Percentiles rank a stretch among this genome's conserved stretches.
These are phyloP conservation scores for Cosmopolites sordidus DNA, from an alignment of 2,888 invertebrate genomes.

Conservation along the genomic window DNA sequence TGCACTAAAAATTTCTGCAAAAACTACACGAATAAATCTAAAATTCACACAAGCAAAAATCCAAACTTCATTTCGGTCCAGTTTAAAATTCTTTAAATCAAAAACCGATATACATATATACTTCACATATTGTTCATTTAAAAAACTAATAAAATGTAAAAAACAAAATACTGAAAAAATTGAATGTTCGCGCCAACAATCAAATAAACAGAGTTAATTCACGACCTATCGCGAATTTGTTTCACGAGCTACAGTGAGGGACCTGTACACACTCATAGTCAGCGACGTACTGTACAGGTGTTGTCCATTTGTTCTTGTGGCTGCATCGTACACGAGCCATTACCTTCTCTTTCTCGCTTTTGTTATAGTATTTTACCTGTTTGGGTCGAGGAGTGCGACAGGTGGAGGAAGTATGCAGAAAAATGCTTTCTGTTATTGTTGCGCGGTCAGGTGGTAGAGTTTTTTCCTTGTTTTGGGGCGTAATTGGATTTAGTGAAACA, in stretches of 20 bases:
- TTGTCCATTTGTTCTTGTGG: slow-evolving; percentile 20
- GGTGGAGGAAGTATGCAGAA: slow-evolving; percentile 26
- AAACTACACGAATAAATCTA: background rate
- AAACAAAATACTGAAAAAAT: background rate
- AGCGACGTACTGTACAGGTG: slow-evolving; percentile 22
- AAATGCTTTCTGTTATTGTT: slow-evolving; percentile 7
- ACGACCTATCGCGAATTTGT: slow-evolving; percentile 1
- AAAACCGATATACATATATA: background rate
- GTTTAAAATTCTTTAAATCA: background rate
- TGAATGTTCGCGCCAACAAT: slow-evolving; percentile 16
- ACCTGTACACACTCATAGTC: slow-evolving; percentile 12
- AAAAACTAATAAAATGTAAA: no score
- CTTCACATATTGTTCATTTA: no score
- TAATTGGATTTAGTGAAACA: no score
- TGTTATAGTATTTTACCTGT: slow-evolving; percentile 22
- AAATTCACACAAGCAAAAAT: slow-evolving; percentile 10
- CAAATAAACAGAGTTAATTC: slow-evolving; percentile 6
- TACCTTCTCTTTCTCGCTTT: slow-evolving; percentile 24
- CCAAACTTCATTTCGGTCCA: slow-evolving; percentile 12
- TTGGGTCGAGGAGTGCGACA: slow-evolving; percentile 14
- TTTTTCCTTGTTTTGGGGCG: no score
- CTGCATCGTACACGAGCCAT: slow-evolving; percentile 18
- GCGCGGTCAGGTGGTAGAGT: background rate
- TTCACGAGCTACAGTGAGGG: slow-evolving; percentile 3
- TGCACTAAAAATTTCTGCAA: slow-evolving; percentile 18